Evolutionary conservation across 2,888 invertebrate genomes (phyloP).

Genomic region (Pterobdella sp.): DNA sequence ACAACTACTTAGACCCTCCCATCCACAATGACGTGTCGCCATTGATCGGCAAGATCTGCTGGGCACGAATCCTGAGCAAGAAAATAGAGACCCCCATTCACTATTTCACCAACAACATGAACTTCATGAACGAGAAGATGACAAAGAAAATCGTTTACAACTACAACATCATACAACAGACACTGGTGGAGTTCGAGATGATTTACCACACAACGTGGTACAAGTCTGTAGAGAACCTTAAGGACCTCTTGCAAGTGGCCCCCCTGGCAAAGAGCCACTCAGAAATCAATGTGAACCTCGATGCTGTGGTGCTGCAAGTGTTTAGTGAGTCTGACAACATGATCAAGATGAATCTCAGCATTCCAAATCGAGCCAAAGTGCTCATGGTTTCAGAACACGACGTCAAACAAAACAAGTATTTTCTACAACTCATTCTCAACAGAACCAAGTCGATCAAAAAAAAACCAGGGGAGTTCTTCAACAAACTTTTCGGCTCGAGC

Average conservation of each 20-base stretch:
- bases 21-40: slow-evolving; percentile 70
- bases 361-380: slow-evolving; percentile 69
- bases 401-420: slow-evolving; percentile 59
- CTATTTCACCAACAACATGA: slow-evolving; percentile 50
- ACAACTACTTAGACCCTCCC: slow-evolving; percentile 61
- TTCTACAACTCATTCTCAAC: slow-evolving; percentile 48
- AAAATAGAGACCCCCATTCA: slow-evolving; percentile 70
- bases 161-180: slow-evolving; percentile 69
- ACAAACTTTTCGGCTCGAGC: slow-evolving; percentile 17
- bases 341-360: slow-evolving; percentile 66
- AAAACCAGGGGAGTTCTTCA: slow-evolving; percentile 14
- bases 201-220: slow-evolving; percentile 75
- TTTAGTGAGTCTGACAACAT: slow-evolving; percentile 72
- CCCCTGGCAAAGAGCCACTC: slow-evolving; percentile 63
- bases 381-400: slow-evolving; percentile 53
- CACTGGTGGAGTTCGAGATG: slow-evolving; percentile 73
- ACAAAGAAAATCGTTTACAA: slow-evolving; percentile 49
- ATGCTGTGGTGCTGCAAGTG: slow-evolving; percentile 65
- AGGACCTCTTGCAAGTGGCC: slow-evolving; percentile 59
- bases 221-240: slow-evolving; percentile 65
- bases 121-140: slow-evolving; percentile 42
- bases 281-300: slow-evolving; percentile 63
- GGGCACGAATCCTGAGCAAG: slow-evolving; percentile 71
- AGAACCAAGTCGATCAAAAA: slow-evolving; percentile 15
- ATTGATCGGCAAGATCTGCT: slow-evolving; percentile 69